Evolutionary conservation across 2,113 vertebrate genomes (phyloP), one percentile per base, ranked within the genome.

Genomic region (Lichenostomus cassidix): DNA sequence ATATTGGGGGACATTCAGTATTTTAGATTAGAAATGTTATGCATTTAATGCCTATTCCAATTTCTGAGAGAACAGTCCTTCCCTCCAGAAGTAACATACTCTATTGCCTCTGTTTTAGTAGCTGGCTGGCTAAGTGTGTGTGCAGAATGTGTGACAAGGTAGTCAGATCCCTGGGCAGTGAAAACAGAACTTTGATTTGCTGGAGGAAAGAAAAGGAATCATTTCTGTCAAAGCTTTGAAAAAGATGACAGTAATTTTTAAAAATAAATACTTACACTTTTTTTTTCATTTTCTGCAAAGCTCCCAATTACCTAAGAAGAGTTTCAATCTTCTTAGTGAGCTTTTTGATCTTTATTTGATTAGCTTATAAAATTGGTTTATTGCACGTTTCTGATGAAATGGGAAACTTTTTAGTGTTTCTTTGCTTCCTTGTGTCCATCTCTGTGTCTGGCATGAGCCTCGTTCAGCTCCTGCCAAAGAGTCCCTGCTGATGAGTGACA

Each of bases 391-490:
- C 37, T 53, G 92, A 76, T 9, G 12, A 87, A 84, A 89, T 39
- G 13, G 28, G 23, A 42, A 77, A 53, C 14, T 84, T 91, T 92
- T 87, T 77, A 13, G 27, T 33, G 20, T 87, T 91, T 73, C 87
- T 82, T 56, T 83, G 41, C 65, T 91, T 84, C 29, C 33, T 80
- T 71, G 9, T 59, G 31, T 47, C 85, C 85, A 19, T 75, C 56
- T 78, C 4, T 83, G 50, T 52, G 69, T n/a, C 91, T 95, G 92
- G 64, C 76, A 67, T 3, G 21, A 89, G 52, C 28, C 60, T 78
- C 11, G 27, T 78, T 86, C 71, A 75, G 41, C 39, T 92, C 50
- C 83, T 93, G 91, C 89, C 89, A 91, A 82, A 90, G 60, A 92
- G 86, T 86, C 79, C 88, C 18, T 78, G 39, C 52, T 83, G 64